Percentiles rank a stretch among this genome's conserved stretches.
Conservation (phyloP, 2,113 vertebrate species). For the Pseudopodoces humilis region DNA sequence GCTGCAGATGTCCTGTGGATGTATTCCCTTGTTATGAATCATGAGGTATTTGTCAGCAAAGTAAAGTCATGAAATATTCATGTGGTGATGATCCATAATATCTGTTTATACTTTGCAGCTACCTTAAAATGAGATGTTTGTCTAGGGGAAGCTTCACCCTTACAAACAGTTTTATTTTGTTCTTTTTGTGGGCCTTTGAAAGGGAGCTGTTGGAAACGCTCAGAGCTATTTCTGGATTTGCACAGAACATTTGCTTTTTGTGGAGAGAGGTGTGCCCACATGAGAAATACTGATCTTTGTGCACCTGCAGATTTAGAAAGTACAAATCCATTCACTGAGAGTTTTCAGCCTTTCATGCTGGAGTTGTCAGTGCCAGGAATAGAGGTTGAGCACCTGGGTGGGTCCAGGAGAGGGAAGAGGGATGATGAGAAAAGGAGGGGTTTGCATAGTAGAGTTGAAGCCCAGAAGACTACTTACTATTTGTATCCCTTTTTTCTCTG, state of each 20-base stretch:
- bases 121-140: not conserved
- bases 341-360: not conserved
- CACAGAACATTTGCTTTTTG: not conserved
- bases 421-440: not conserved
- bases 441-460: not conserved
- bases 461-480: not conserved
- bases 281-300: not conserved
- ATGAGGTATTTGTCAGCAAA: constrained; percentile 17
- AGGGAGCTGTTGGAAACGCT: not conserved
- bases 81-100: not conserved
- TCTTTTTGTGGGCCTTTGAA: not conserved
- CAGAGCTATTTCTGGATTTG: not conserved
- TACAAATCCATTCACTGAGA: not conserved
- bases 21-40: constrained; percentile 11
- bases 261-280: not conserved
- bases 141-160: not conserved
- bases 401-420: not conserved
- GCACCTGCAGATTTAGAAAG: not conserved
- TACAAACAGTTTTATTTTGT: not conserved
- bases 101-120: not conserved
- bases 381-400: not conserved
- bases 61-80: constrained; percentile 6
- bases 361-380: not conserved
- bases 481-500: not conserved
- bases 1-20: constrained; percentile 7